phyloP scores from a whole-genome alignment of 2,888 invertebrate genomes.

The Cyaniris semiargus region DNA sequence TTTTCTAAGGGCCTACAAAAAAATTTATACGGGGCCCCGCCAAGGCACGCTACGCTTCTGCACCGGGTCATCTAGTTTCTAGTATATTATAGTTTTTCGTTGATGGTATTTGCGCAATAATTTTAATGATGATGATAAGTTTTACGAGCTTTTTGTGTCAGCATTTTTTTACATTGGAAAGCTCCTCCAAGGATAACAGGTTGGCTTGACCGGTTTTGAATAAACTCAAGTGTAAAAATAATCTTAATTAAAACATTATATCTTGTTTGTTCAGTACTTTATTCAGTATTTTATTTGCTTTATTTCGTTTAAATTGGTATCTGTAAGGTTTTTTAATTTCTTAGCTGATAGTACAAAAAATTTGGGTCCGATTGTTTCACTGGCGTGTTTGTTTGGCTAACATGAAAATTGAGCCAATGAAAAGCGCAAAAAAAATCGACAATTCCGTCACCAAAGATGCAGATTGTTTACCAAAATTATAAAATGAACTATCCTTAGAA shows the following conservation, averaged over 20 bases:
- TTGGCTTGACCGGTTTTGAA: constrained; percentile 13
- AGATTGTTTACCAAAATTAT: background rate
- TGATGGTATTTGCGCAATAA: background rate
- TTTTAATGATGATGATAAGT: background rate
- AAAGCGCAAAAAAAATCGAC: too few species aligned
- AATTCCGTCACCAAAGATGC: background rate
- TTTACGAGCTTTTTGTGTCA: background rate
- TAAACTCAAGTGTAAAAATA: constrained; percentile 8
- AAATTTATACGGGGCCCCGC: too few species aligned
- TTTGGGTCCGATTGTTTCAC: too few species aligned
- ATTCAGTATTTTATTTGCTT: background rate
- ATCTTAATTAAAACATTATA: background rate
- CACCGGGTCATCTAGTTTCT: too few species aligned
- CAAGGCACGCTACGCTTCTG: too few species aligned
- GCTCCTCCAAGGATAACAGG: constrained; percentile 7
- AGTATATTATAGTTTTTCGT: too few species aligned
- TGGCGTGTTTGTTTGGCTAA: too few species aligned
- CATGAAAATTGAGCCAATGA: too few species aligned
- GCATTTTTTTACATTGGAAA: constrained; percentile 9
- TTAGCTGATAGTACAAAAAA: too few species aligned
- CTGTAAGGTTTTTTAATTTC: too few species aligned
- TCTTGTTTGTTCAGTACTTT: background rate
- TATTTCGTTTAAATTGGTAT: background rate
- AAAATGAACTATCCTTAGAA: too few species aligned
- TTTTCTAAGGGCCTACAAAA: too few species aligned